These are phyloP conservation scores for Ginglymostoma cirratum DNA, from an alignment of 2,113 vertebrate genomes.

Conservation along the genomic window DNA sequence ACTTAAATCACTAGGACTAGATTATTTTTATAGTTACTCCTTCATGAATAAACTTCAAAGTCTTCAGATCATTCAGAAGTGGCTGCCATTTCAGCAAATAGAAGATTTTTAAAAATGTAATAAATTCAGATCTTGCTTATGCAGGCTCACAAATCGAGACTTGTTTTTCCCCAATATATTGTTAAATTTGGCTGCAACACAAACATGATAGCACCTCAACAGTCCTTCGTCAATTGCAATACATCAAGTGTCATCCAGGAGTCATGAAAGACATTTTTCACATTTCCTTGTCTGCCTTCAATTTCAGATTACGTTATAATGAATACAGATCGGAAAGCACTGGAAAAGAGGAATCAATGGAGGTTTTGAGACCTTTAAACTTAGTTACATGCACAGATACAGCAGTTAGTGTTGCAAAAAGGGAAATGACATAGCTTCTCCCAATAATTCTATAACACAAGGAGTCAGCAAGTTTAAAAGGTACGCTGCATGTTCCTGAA, in stretches of 20 bases:
- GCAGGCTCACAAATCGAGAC: background rate
- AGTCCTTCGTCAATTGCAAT: background rate
- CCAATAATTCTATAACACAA: no score
- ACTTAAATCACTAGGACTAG: background rate
- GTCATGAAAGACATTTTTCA: background rate
- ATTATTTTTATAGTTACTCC: constrained; percentile 25
- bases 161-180: background rate
- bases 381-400: no score
- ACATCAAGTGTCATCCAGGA: background rate
- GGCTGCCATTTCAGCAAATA: background rate
- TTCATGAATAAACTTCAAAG: constrained; percentile 16
- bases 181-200: background rate
- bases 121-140: background rate
- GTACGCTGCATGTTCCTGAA: no score
- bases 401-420: no score
- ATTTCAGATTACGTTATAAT: background rate
- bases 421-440: no score
- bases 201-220: background rate
- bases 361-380: no score
- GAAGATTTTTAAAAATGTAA: background rate
- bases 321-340: background rate
- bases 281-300: background rate
- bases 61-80: background rate
- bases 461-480: no score
- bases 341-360: no score